These are phyloP conservation scores for Habrosyne pyritoides DNA, from an alignment of 2,888 invertebrate genomes.

Conservation along the genomic window DNA sequence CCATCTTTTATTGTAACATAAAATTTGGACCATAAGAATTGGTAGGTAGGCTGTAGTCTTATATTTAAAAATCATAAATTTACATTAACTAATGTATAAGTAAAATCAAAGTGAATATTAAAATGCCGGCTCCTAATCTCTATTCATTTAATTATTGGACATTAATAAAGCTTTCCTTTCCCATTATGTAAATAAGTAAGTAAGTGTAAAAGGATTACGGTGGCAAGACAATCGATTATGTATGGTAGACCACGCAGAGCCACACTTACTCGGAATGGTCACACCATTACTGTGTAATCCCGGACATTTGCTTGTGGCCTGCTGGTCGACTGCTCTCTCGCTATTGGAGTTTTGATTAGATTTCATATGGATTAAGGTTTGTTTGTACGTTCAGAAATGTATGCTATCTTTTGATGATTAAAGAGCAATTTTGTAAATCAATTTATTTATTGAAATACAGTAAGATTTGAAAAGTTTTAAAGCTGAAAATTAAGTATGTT, in stretches of 20 bases:
- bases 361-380: conserved; percentile 18
- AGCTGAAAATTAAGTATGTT: no score
- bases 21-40: no score
- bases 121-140: background rate
- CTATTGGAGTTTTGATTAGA: conserved; percentile 6
- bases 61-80: no score
- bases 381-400: background rate
- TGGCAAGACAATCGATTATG: conserved; percentile 50
- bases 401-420: no score
- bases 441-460: no score
- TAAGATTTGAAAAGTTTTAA: no score
- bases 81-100: background rate
- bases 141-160: background rate
- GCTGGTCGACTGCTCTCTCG: conserved; percentile 15
- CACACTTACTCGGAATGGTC: conserved; percentile 57
- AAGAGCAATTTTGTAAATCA: no score
- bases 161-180: conserved; percentile 15
- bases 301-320: conserved; percentile 59
- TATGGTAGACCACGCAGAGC: conserved; percentile 37
- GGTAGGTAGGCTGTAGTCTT: no score
- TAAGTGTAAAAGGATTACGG: conserved; percentile 15
- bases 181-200: conserved; percentile 8
- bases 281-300: conserved; percentile 68
- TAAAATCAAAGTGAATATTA: background rate
- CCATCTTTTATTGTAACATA: no score